Percentiles rank a stretch among this genome's conserved stretches.
These are phyloP conservation scores for Cosmia pyralina DNA, from an alignment of 2,888 invertebrate genomes.

Conservation along the genomic window DNA sequence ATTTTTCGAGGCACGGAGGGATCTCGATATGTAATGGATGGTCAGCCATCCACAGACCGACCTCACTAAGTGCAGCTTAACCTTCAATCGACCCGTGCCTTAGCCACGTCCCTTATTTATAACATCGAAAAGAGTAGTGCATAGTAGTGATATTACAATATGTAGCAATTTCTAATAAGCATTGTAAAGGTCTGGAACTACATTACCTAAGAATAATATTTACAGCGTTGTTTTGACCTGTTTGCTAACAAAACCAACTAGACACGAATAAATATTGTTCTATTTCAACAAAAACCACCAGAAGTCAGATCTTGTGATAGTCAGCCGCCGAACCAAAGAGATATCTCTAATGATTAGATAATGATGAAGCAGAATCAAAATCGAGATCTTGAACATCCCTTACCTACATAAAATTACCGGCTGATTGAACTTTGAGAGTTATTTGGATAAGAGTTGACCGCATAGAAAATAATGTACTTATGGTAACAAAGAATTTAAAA, in stretches of 20 bases:
- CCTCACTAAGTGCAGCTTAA: too few relatives aligned
- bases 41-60: too few relatives aligned
- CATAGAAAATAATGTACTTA: too few relatives aligned
- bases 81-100: too few relatives aligned
- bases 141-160: too few relatives aligned
- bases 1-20: too few relatives aligned
- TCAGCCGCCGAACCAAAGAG: not conserved
- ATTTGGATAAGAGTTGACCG: not conserved
- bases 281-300: not conserved
- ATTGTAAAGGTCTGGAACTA: too few relatives aligned
- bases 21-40: too few relatives aligned
- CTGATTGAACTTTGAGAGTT: not conserved
- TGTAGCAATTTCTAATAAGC: not conserved
- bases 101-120: too few relatives aligned
- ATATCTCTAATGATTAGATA: constrained; percentile 9
- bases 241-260: not conserved
- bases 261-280: not conserved
- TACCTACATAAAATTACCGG: not conserved
- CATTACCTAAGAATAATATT: not conserved
- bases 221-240: not conserved
- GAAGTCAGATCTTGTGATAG: constrained; percentile 3
- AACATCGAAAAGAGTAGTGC: too few relatives aligned
- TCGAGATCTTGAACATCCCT: not conserved
- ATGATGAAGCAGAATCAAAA: constrained; percentile 18
- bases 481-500: too few relatives aligned